Base-by-base conservation (phyloP, 2,797 vertebrate genomes). In the Muscicapa comitata region DNA sequence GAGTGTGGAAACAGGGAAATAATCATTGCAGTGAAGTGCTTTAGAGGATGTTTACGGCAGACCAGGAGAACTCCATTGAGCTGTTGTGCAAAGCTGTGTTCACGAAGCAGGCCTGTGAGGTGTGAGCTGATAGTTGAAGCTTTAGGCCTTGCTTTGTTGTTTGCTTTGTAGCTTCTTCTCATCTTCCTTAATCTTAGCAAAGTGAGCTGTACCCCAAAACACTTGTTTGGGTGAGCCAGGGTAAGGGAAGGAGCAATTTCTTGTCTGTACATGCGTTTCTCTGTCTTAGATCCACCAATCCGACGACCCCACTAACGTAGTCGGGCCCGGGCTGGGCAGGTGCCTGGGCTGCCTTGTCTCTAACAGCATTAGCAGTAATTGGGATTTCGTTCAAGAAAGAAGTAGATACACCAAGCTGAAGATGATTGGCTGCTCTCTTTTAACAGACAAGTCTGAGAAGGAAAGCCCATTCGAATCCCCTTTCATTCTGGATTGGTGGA, bases 391-490 rank as follows among this genome's bases (percentile, higher is more conserved):
- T 97, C 97, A 98, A 97, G 96, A 96, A 97, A 97, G 96, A 95
- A 96, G 96, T 98, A 98, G 98, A 78, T 97, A 95, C 98, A 89
- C 96, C 98, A 98, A 97, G 97, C 98, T 97, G 98, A 98, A 98
- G 98, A 98, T 98, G 98, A 98, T 98, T 98, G 98, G 97, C 98
- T 97, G 98, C 98, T 98, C 97, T 98, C 97, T 98, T 97, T 98
- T 98, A 97, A 98, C 98, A 98, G 97, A 98, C 97, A 98, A 98
- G 98, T 98, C 97, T 98, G 98, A 98, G 97, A 97, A 98, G 98
- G 97, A 97, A 97, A 96, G 61, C 96, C 95, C 96, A 97, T 97
- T 97, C 97, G 97, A 97, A 92, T 96, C 95, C 97, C 97, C 97
- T 97, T 97, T 98, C 98, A 97, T 97, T 98, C 97, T 97, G 98